Evolutionary conservation across 2,888 invertebrate genomes (phyloP), one percentile per base, ranked within the genome.

Genomic region (Thymelicus sylvestris): DNA sequence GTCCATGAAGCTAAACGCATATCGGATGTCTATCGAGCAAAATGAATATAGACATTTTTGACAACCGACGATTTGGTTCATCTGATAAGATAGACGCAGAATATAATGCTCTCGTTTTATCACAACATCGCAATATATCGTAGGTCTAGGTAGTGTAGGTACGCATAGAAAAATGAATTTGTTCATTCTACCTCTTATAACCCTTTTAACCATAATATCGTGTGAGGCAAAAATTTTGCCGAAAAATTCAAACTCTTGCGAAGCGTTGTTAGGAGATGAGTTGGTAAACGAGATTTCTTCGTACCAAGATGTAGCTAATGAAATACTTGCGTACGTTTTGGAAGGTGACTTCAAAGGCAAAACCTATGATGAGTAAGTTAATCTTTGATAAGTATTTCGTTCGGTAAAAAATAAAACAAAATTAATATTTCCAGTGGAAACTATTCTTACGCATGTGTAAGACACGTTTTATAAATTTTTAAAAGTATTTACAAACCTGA

Each of bases 221-320:
- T 81, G 79, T 79, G 81, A 86, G 74, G 86, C 86, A 61, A 89
- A 86, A 74, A 79, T 79, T 72, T 69, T 88, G 67, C 77, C 79
- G 50, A 82, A 83, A 80, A 76, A 84, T 75, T 75, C 77, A 71
- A 78, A 87, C 76, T 75, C 69, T 74, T 94, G 94, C 77, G 80
- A 84, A 73, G 72, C 77, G 19, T 80, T 89, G 74, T 82, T 96
- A 60, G 85, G 95, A 0, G 75, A 86, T 12, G 82, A 88, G 15
- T 82, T 96, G 68, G 83, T 92, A 48, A 80, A 92, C 39, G 96
- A 96, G 86, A 96, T 97, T 76, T 87, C 91, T 52, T 88, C 94
- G 31, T 96, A 96, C 79, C 84, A 91, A 79, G 81, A 86, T 61
- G 82, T 92, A 12, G 94, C 93, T 31, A 84, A 95, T 70, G 80